phyloP scores from a whole-genome alignment of 2,797 vertebrate species.

The Peromyscus melanophrys region DNA sequence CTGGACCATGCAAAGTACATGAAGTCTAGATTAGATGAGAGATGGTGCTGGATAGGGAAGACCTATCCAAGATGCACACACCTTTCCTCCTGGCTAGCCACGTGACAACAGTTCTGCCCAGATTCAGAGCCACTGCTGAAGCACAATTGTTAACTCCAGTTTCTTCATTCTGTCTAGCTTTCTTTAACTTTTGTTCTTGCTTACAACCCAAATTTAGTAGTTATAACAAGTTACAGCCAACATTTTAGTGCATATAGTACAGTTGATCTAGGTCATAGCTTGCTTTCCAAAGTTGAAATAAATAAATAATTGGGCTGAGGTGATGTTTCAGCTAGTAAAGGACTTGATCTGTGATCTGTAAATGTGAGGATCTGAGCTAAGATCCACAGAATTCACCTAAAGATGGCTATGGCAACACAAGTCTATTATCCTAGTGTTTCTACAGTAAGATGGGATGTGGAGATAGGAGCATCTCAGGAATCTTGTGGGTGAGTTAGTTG shows the following conservation, averaged over 20 bases:
- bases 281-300: not conserved
- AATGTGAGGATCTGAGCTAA: not conserved
- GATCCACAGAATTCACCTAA: not conserved
- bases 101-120: not conserved
- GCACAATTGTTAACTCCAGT: not conserved
- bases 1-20: not conserved
- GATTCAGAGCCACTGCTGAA: not conserved
- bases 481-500: not conserved
- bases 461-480: not conserved
- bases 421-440: not conserved
- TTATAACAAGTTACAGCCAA: too few relatives aligned
- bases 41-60: rapidly evolving
- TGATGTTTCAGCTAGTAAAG: not conserved
- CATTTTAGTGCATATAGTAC: not conserved
- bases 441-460: not conserved
- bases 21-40: not conserved
- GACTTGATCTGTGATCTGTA: not conserved
- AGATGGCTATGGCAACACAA: not conserved
- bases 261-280: not conserved
- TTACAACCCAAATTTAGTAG: not conserved
- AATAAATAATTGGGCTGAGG: not conserved
- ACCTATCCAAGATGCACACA: not conserved
- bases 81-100: not conserved
- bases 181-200: not conserved
- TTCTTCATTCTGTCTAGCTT: not conserved